Base-by-base conservation (phyloP, 2,888 invertebrate species). In the Anthoptus insignis region DNA sequence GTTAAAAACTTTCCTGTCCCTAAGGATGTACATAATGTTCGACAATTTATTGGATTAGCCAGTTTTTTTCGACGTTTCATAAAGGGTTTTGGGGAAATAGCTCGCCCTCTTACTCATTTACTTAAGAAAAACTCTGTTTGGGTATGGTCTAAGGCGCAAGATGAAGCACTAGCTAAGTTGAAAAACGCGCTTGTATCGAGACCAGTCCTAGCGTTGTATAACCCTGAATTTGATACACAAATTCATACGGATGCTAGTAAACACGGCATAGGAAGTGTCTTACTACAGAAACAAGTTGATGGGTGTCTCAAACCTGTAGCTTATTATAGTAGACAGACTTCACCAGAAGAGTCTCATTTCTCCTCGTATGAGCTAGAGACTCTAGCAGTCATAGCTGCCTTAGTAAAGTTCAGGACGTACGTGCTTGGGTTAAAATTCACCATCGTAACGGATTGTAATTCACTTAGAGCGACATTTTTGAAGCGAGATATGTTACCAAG, bases 401-500 rank as follows among this genome's bases (percentile, higher is more conserved):
- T 70, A 2, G 27, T 50, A 9, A 32, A 50, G 21, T 72, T 70
- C 42, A 37, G 70, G 4, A 42, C 65, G 2, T 70, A 69, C 22
- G 34, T 71, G 11, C 6, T 69, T 2, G 71, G 71, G 1, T 65
- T 68, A 0, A 8, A 24, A 4, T 71, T 71, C 52, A 65, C 37
- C 9, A 65, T 68, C 4, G 7, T 72, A 3, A 70, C 73, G 0
- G 71, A 71, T 22, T 73, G 71, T 22, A 65, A 65, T 16, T 61
- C 71, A 1, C 29, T 73, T 1, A 47, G 70, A 8, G 66, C 71
- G 2, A 73, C 71, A 0, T 73, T 71, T 42, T 21, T 45, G 7
- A 73, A 73, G 34, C 29, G 54, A 19, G 70, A 73, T 37, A 64
- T 69, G 45, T 13, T 71, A 8, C 69, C 67, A 2, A 39, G 73